Conservation (phyloP, 2,113 vertebrate species). For the Tricholaema leucomelas region DNA sequence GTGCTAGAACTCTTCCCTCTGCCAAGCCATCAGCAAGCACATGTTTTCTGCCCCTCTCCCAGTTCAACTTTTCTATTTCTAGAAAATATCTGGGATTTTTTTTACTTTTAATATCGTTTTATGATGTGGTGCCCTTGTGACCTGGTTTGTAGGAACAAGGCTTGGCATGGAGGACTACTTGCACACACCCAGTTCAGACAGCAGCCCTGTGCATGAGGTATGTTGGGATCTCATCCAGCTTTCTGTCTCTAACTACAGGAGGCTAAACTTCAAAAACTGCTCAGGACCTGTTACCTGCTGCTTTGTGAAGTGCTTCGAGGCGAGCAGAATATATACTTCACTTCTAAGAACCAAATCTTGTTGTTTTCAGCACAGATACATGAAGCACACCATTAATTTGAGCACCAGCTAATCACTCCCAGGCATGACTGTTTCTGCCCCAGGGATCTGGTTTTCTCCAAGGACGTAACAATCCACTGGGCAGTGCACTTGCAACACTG, state of each 20-base stretch:
- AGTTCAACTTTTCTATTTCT: background rate
- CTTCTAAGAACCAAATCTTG: background rate
- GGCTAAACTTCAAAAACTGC: background rate
- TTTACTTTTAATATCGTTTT: background rate
- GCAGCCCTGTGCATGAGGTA: rapidly evolving
- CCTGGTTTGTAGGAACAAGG: background rate
- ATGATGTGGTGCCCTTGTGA: background rate
- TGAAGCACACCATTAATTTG: background rate
- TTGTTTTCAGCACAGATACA: background rate
- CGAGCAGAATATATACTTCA: background rate
- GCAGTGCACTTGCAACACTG: background rate
- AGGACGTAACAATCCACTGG: background rate
- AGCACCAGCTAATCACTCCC: background rate
- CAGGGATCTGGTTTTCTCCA: background rate
- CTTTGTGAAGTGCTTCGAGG: background rate
- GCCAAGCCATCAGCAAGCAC: background rate
- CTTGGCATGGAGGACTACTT: background rate
- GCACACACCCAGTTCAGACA: background rate
- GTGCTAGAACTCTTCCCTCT: background rate
- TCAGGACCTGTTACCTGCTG: background rate
- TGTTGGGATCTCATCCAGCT: background rate
- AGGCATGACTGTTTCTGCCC: background rate
- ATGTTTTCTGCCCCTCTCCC: background rate
- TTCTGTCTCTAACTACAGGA: background rate
- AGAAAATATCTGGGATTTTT: background rate